These are phyloP conservation scores for Drosophila hamatofila DNA, from an alignment of 2,888 invertebrate genomes.

Conservation along the genomic window DNA sequence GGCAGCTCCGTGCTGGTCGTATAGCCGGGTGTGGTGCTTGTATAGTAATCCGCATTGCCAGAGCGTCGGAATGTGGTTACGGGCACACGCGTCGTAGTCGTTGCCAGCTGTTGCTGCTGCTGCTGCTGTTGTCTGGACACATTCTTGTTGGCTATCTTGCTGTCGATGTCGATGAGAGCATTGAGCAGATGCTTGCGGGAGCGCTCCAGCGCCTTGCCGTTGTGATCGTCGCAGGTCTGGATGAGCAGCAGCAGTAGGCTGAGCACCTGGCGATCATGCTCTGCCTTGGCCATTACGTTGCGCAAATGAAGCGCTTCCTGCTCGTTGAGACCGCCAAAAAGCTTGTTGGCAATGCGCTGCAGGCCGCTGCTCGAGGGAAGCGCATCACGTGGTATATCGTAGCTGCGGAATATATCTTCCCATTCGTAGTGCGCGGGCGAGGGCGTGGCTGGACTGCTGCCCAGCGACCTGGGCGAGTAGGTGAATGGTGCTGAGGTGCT, in stretches of 20 bases:
- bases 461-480: constrained; percentile 56
- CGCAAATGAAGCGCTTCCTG: constrained; percentile 91
- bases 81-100: constrained; percentile 65
- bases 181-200: constrained; percentile 89
- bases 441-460: constrained; percentile 69
- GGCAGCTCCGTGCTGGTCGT: constrained; percentile 71
- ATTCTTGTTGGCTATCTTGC: constrained; percentile 75
- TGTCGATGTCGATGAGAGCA: constrained; percentile 89
- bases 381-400: constrained; percentile 86
- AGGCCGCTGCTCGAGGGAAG: constrained; percentile 88
- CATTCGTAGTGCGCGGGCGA: constrained; percentile 80
- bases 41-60: constrained; percentile 74
- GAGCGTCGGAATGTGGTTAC: constrained; percentile 79
- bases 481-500: constrained; percentile 84
- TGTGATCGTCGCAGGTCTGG: constrained; percentile 91
- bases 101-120: constrained; percentile 38
- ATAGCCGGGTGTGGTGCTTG: constrained; percentile 71
- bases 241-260: constrained; percentile 91
- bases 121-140: constrained; percentile 47
- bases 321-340: constrained; percentile 91
- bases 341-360: constrained; percentile 90
- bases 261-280: constrained; percentile 90
- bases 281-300: constrained; percentile 93
- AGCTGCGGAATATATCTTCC: constrained; percentile 85
- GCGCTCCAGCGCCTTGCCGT: constrained; percentile 89